Base-by-base conservation (phyloP, 2,113 vertebrate species). In the Meriones unguiculatus region DNA sequence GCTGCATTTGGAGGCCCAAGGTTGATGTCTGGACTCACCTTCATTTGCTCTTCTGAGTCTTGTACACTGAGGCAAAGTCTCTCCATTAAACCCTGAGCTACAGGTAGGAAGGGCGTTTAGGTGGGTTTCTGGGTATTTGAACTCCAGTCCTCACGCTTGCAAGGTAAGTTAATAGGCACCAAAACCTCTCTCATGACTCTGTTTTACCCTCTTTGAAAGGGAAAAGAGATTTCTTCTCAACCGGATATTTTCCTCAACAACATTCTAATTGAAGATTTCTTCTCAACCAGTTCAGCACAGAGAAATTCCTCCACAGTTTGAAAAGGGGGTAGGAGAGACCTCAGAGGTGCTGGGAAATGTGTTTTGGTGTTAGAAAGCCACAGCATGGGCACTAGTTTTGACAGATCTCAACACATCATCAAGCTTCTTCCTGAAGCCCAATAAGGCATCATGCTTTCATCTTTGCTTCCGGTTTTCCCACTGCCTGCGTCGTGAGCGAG, bases 211-310 rank as follows among this genome's bases (percentile, higher is more conserved):
- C 2, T 11, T 59, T 82, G n/a, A 72, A 89, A 65, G 18, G 10
- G 7, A 5, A 10, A 30, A 54, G 1, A 78, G 9, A 65, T 4
- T 90, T 82, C 2, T 9, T n/a, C 4, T 5, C 17, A 75, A 57
- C 14, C 4, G 28, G 73, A 67, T 57, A 10, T 41, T 86, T 85
- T 87, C 11, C 11, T 32, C 57, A 35, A 11, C 25, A 82, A 2
- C 8, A 2, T 22, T 38, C 0, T 0, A 32, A 18, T 18, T 3
- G 0, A 72, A 52, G 52, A 70, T 64, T 9, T 72, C 32, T 30
- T 95, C 54, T 9, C 30, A 28, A 15, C 65, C 22, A 5, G 52
- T 69, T 72, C 24, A 69, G 30, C 75, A 65, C n/a, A 14, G 10
- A 62, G 8, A 9, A 62, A 25, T 50, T 7, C 8, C 9, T 72